Evolutionary conservation across 2,888 invertebrate species (phyloP).

Genomic region (Microctonus hyperodae): DNA sequence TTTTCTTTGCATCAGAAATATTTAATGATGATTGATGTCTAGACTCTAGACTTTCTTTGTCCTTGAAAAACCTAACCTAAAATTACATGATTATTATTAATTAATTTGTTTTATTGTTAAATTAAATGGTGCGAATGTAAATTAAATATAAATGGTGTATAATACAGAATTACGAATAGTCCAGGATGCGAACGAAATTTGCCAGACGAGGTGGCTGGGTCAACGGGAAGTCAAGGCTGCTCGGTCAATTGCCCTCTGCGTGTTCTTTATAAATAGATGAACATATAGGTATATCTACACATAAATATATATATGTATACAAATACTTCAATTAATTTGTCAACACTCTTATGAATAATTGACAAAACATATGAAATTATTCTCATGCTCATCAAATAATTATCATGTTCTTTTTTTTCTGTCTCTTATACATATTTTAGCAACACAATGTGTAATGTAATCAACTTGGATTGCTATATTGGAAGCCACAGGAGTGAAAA

Average conservation of each 20-base stretch:
- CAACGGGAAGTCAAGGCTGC: slow-evolving; percentile 60
- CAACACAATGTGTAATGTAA: not conserved
- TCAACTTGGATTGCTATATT: not conserved
- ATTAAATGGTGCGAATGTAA: too few species aligned
- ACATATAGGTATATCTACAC: slow-evolving; percentile 4
- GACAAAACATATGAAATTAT: not conserved
- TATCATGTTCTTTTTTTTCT: too few species aligned
- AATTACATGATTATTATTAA: too few species aligned
- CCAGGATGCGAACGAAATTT: slow-evolving; percentile 3
- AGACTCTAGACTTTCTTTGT: slow-evolving; percentile 36
- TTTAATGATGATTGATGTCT: slow-evolving; percentile 38
- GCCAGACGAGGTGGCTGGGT: slow-evolving; percentile 35
- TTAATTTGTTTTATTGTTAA: too few species aligned
- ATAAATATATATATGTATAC: not conserved
- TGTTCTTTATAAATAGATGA: slow-evolving; percentile 57
- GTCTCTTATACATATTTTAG: not conserved
- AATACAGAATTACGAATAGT: not conserved
- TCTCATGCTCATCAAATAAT: not conserved
- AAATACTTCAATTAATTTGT: not conserved
- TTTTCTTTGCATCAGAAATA: slow-evolving; percentile 36
- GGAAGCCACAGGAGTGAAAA: not conserved
- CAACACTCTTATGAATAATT: not conserved
- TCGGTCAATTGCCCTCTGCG: slow-evolving; percentile 57
- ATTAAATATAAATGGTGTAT: too few species aligned
- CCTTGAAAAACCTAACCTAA: slow-evolving; percentile 16